Conservation (phyloP, 2,888 invertebrate species). For the Prenolepis imparis region DNA sequence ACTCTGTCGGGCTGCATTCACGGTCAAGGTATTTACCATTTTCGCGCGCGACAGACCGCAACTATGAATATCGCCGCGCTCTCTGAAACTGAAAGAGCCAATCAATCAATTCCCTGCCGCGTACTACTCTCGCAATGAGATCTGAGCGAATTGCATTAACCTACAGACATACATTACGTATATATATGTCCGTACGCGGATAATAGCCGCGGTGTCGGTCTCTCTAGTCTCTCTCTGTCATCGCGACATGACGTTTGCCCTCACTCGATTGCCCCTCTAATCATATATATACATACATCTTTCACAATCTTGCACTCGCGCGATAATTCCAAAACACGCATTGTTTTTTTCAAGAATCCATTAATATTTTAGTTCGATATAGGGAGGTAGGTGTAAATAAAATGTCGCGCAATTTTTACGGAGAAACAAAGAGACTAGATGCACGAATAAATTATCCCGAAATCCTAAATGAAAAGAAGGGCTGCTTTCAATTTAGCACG, state of each 20-base stretch:
- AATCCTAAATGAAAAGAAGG: slow-evolving; percentile 56
- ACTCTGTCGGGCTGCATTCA: slow-evolving; percentile 62
- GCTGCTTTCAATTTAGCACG: slow-evolving; percentile 72
- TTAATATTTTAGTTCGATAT: neutral
- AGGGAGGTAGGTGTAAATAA: neutral
- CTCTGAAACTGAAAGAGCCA: slow-evolving; percentile 81
- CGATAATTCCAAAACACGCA: no score
- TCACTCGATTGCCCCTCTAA: neutral
- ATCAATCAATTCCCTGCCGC: slow-evolving; percentile 84
- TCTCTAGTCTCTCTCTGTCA: slow-evolving; percentile 41
- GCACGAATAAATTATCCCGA: slow-evolving; percentile 66
- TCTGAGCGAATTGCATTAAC: slow-evolving; percentile 86
- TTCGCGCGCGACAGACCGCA: slow-evolving; percentile 68
- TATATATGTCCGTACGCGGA: slow-evolving; percentile 75
- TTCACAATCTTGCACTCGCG: neutral
- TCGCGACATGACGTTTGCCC: neutral
- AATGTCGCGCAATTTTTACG: slow-evolving; percentile 18
- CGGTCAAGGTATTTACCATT: slow-evolving; percentile 71
- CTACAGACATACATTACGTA: slow-evolving; percentile 85
- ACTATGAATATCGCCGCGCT: slow-evolving; percentile 66
- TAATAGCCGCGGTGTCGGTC: slow-evolving; percentile 42
- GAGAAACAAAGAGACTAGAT: slow-evolving; percentile 39
- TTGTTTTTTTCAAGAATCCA: neutral
- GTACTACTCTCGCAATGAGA: slow-evolving; percentile 84
- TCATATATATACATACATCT: neutral